Percentiles rank a stretch among this genome's conserved stretches.
Evolutionary conservation across 2,113 vertebrate genomes (phyloP).

Genomic region (Pelecanus crispus): DNA sequence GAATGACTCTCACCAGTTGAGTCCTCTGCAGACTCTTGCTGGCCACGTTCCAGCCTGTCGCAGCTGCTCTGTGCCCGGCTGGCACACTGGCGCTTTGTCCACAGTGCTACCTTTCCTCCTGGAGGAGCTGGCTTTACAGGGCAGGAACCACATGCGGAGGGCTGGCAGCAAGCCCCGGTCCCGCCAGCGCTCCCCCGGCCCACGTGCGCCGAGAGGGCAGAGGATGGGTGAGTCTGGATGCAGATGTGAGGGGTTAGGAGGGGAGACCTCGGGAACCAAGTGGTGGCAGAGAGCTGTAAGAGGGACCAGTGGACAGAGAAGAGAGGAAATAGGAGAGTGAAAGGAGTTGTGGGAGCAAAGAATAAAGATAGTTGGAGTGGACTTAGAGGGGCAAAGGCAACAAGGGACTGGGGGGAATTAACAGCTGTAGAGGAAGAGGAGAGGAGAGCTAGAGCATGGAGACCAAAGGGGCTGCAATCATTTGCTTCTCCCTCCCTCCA

Average conservation of each 20-base stretch:
- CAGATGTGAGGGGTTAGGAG: not conserved
- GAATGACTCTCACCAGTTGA: not conserved
- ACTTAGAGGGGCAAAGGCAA: not conserved
- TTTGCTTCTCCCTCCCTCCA: not conserved
- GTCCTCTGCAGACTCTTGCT: not conserved
- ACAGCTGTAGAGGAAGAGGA: not conserved
- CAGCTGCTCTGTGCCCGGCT: not conserved
- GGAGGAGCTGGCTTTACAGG: not conserved
- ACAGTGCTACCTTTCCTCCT: not conserved
- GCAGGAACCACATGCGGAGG: not conserved
- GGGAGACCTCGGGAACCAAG: not conserved
- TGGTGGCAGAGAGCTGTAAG: not conserved
- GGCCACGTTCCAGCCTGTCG: not conserved
- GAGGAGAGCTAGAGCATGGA: not conserved
- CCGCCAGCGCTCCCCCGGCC: not conserved
- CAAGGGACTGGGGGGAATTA: not conserved
- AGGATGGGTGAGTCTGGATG: fast-evolving
- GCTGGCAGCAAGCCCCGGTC: not conserved
- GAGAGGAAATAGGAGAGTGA: not conserved
- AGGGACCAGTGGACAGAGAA: not conserved
- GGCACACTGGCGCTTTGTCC: not conserved
- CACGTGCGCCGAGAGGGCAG: fast-evolving
- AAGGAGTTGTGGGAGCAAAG: not conserved
- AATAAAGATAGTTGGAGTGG: not conserved
- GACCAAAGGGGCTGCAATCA: not conserved